Evolutionary conservation across 2,797 vertebrate species (phyloP), one percentile per base, ranked within the genome.

Genomic region (Merluccius polli): DNA sequence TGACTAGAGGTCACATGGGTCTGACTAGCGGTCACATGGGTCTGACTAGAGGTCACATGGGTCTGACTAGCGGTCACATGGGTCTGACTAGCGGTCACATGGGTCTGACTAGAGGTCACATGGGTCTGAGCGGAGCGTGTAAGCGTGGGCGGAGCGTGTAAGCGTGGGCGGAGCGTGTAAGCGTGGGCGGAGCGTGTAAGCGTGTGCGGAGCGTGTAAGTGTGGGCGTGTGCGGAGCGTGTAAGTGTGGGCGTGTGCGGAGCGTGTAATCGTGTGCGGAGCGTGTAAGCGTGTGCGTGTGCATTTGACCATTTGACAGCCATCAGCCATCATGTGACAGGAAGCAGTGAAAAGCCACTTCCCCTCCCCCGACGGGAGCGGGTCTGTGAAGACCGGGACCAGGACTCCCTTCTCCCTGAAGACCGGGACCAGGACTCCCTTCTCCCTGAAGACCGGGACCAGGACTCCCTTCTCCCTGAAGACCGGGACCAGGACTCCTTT

Each of bases 311-410:
- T n/a, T 69, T n/a, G 65, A 67, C 36, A 11, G 68, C 67, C 15
- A 59, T 70, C 48, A 63, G 15, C 38, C 8, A n/a, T 9, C 15
- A 35, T 63, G 33, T 33, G n/a, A 31, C n/a, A 72, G 32, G 27
- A 16, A 31, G 13, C 65, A 21, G 52, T 52, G 67, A 3, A 18
- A 52, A 52, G 7, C 68, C 35, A 67, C 73, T 73, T 76, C 70
- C 35, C 65, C 30, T 10, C 44, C 13, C 36, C 32, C 3, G 67
- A 65, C 48, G 36, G 65, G 63, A 33, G 16, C 29, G 13, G 32
- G 74, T 67, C 79, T 80, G 72, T 21, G 36, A 72, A 71, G 65
- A 83, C 87, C 84, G 83, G 84, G 80, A 87, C 86, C 85, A 72
- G 74, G 59, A 5, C 4, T 83, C 18, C 1, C 13, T 18, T 2